A percentile compares a stretch with the other conserved stretches of the same genome.
Conservation (phyloP, 2,113 vertebrate species). For the Pachyramphus minor region DNA sequence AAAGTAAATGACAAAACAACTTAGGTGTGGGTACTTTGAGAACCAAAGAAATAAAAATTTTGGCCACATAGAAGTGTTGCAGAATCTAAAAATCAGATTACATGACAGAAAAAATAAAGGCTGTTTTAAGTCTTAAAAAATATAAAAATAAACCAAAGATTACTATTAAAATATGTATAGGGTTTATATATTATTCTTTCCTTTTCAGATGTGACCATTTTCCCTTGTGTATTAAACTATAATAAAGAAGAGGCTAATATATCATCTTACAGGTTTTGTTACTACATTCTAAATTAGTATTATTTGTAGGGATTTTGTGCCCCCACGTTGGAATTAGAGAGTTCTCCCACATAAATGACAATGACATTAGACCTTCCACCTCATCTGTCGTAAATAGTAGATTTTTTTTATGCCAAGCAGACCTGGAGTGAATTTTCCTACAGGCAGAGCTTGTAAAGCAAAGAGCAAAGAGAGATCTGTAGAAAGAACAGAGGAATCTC, state of each 20-base stretch:
- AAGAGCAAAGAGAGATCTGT: background rate
- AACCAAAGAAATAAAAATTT: background rate
- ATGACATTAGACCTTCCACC: background rate
- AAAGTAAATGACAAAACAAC: background rate
- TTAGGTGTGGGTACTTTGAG: background rate
- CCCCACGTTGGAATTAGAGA: background rate
- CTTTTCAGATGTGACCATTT: background rate
- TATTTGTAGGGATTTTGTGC: background rate
- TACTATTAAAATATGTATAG: background rate
- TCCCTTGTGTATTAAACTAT: background rate
- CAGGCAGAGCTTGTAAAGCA: background rate
- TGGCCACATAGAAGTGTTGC: background rate
- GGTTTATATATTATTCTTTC: background rate
- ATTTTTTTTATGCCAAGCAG: background rate
- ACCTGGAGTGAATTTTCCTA: background rate
- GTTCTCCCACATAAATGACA: background rate
- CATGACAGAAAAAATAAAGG: background rate
- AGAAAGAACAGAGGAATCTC: background rate
- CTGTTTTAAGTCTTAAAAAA: background rate
- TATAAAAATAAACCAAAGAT: background rate
- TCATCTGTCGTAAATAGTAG: background rate
- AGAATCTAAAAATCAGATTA: background rate
- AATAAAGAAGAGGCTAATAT: background rate
- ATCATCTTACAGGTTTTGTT: background rate
- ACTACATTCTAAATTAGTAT: background rate